phyloP scores from a whole-genome alignment of 1,140 invertebrate species.

The Megalopta genalis region DNA sequence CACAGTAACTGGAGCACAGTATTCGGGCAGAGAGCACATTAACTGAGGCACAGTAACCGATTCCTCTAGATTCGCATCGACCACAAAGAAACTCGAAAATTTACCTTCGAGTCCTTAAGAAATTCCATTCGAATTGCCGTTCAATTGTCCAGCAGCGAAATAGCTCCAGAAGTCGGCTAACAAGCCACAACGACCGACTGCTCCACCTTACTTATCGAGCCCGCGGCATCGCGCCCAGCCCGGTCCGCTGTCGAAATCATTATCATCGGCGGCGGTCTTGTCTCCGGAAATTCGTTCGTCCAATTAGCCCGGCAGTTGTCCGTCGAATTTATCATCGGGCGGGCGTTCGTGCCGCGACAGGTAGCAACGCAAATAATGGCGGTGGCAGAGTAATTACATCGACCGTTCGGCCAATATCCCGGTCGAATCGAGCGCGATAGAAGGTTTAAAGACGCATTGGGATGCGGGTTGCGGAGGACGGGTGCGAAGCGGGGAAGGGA shows the following conservation, averaged over 20 bases:
- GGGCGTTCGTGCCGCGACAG: neutral
- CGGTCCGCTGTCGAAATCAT: neutral
- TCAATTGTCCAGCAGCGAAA: no score
- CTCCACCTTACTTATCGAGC: no score
- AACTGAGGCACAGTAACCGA: no score
- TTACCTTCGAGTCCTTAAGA: no score
- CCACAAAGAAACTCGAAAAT: no score
- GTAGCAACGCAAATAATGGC: slow-evolving; percentile 29
- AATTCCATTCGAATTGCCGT: no score
- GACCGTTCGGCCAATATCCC: neutral
- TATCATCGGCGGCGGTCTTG: neutral
- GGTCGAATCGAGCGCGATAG: neutral
- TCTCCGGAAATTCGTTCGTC: slow-evolving; percentile 1
- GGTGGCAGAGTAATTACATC: slow-evolving; percentile 9
- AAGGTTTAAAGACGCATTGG: slow-evolving; percentile 31
- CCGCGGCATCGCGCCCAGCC: neutral
- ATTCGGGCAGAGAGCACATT: no score
- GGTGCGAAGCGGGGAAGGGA: no score
- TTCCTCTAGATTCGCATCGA: no score
- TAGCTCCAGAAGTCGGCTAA: no score
- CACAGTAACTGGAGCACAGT: no score
- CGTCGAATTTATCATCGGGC: slow-evolving; percentile 26
- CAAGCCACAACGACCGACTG: no score
- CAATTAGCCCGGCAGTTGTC: slow-evolving; percentile 23
- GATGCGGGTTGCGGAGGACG: neutral